Percentiles rank a stretch among this genome's conserved stretches.
Evolutionary conservation across 23 tunicate genomes (phyloP).

Genomic region (Oikopleura dioica): DNA sequence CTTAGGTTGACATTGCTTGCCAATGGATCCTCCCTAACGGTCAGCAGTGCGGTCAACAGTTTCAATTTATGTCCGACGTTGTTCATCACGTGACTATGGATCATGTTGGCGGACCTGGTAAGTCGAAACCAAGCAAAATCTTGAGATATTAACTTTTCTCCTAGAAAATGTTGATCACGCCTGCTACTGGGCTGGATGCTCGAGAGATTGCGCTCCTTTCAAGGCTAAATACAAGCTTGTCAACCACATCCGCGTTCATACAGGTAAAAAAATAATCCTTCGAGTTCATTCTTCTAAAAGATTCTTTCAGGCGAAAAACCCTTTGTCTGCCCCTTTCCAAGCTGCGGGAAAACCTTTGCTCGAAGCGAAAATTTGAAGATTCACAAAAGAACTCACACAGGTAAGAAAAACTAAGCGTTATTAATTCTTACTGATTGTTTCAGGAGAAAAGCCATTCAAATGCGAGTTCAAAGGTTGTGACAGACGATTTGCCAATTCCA

Average conservation of each 20-base stretch:
- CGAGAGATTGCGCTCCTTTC: slow-evolving; percentile 21
- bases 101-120: slow-evolving; percentile 31
- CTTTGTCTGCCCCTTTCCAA: slow-evolving; percentile 17
- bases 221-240: slow-evolving; percentile 64
- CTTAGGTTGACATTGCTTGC: slow-evolving; percentile 17
- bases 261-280: slow-evolving; percentile 14
- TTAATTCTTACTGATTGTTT: not conserved
- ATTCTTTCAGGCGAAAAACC: not conserved
- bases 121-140: no score
- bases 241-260: slow-evolving; percentile 43
- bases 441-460: slow-evolving; percentile 38
- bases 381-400: slow-evolving; percentile 37
- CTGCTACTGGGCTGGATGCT: slow-evolving; percentile 44
- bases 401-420: slow-evolving; percentile 7
- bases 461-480: slow-evolving; percentile 46
- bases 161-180: slow-evolving; percentile 39
- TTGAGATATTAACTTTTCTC: not conserved
- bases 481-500: slow-evolving; percentile 37
- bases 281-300: not conserved
- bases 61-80: slow-evolving; percentile 23
- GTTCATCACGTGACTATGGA: slow-evolving; percentile 34
- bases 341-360: slow-evolving; percentile 36
- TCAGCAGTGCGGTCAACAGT: slow-evolving; percentile 16
- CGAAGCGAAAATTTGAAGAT: slow-evolving; percentile 49
- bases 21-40: slow-evolving; percentile 26